Conservation (phyloP, 2,888 invertebrate species). For the Drosophila dives region DNA sequence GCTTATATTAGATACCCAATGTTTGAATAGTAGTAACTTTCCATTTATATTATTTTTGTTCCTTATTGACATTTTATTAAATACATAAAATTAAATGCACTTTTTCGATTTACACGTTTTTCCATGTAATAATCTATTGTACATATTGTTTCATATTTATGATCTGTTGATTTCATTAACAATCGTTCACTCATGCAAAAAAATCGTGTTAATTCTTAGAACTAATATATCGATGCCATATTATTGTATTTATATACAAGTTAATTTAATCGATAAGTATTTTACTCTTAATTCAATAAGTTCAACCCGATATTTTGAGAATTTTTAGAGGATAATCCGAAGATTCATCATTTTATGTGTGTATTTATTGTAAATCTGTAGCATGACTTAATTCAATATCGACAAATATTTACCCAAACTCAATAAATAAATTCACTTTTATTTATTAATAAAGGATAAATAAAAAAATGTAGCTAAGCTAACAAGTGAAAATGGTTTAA, state of each 20-base stretch:
- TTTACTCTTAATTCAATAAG: not conserved
- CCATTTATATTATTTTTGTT: conserved; percentile 11
- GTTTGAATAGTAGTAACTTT: conserved; percentile 32
- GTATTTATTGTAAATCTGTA: not conserved
- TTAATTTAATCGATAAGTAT: not conserved
- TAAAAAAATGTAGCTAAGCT: not conserved
- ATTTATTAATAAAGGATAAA: not conserved
- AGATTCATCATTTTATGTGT: not conserved
- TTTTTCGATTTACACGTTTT: not conserved
- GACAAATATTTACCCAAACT: not conserved
- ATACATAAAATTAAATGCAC: conserved; percentile 13
- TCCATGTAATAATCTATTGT: not conserved
- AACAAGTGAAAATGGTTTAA: not conserved
- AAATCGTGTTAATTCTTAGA: not conserved
- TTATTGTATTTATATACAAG: conserved; percentile 8
- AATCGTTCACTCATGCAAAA: not conserved
- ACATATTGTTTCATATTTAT: not conserved
- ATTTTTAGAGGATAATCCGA: not conserved
- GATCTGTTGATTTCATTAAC: not conserved
- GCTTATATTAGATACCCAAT: conserved; percentile 26
- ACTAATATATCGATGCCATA: not conserved
- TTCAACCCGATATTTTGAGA: conserved; percentile 4
- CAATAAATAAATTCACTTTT: not conserved
- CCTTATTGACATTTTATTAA: not conserved
- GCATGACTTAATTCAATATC: not conserved